A percentile compares a stretch with the other conserved stretches of the same genome.
Conservation (phyloP, 2,888 invertebrate genomes). For the Papilio protenor region DNA sequence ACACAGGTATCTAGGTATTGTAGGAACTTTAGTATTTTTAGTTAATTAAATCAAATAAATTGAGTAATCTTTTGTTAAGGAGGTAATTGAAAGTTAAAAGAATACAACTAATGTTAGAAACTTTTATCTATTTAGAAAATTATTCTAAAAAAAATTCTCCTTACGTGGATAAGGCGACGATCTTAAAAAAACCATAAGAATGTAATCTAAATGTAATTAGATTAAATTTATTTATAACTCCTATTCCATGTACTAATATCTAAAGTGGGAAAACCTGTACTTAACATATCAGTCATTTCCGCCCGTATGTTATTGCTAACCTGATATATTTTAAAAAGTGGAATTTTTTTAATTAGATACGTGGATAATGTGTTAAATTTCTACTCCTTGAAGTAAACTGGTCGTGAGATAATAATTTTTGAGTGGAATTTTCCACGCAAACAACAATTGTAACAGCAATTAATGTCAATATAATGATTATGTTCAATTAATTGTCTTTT, state of each 20-base stretch:
- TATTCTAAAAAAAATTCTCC: background rate
- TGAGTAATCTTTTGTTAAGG: too few species aligned
- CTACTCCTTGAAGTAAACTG: slow-evolving; percentile 21
- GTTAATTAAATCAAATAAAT: too few species aligned
- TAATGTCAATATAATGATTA: slow-evolving; percentile 26
- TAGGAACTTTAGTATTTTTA: too few species aligned
- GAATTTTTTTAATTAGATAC: slow-evolving; percentile 35
- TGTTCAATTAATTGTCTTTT: slow-evolving; percentile 29
- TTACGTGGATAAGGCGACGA: background rate
- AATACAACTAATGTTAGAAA: background rate
- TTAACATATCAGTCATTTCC: slow-evolving; percentile 36
- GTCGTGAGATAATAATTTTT: slow-evolving; percentile 21
- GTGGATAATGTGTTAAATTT: slow-evolving; percentile 19
- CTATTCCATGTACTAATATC: slow-evolving; percentile 23
- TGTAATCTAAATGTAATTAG: slow-evolving; percentile 36
- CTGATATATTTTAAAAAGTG: slow-evolving; percentile 13
- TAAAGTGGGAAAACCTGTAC: slow-evolving; percentile 40
- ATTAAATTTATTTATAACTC: slow-evolving; percentile 32
- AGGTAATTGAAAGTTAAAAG: background rate
- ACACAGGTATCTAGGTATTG: too few species aligned
- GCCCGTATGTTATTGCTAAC: slow-evolving; percentile 37
- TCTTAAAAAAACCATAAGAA: slow-evolving; percentile 5
- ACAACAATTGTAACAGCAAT: slow-evolving; percentile 23
- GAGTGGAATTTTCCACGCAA: slow-evolving; percentile 35
- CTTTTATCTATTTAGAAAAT: background rate